phyloP scores from a whole-genome alignment of 92 coral and sea anemone species.

The Muricea muricata region DNA sequence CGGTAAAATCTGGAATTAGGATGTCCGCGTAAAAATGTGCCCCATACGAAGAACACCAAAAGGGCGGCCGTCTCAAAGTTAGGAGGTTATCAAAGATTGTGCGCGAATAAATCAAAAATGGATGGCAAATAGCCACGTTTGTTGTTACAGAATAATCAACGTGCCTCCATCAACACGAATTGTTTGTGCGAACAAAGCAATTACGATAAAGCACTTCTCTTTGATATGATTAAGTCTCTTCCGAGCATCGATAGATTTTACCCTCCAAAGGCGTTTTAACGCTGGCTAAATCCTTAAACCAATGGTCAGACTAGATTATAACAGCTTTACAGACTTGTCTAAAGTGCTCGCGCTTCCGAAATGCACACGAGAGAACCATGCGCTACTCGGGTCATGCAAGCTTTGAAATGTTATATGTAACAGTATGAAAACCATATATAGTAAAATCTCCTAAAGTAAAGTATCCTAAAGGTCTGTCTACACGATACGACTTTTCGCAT shows the following conservation, averaged over 20 bases:
- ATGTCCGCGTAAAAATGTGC: conserved; percentile 15
- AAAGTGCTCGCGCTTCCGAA: neutral
- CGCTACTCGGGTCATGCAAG: neutral
- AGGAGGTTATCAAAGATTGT: neutral
- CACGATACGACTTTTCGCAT: no score
- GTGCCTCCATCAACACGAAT: conserved; percentile 32
- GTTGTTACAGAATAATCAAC: neutral
- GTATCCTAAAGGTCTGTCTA: no score
- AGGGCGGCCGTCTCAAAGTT: conserved; percentile 3
- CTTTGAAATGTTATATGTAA: neutral
- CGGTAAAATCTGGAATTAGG: conserved; percentile 19
- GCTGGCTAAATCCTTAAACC: neutral
- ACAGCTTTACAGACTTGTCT: neutral
- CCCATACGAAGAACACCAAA: conserved; percentile 1
- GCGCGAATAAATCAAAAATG: neutral
- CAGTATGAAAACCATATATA: no score
- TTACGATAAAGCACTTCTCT: neutral
- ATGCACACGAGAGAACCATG: neutral
- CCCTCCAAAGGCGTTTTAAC: neutral
- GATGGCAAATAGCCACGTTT: conserved; percentile 13
- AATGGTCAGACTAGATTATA: conserved; percentile 3
- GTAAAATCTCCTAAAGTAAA: no score
- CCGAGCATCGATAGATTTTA: neutral
- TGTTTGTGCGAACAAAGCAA: conserved; percentile 32
- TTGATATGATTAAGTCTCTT: neutral